Percentiles rank a stretch among this genome's conserved stretches.
These are phyloP conservation scores for Habrosyne pyritoides DNA, from an alignment of 2,888 invertebrate genomes.

Conservation along the genomic window DNA sequence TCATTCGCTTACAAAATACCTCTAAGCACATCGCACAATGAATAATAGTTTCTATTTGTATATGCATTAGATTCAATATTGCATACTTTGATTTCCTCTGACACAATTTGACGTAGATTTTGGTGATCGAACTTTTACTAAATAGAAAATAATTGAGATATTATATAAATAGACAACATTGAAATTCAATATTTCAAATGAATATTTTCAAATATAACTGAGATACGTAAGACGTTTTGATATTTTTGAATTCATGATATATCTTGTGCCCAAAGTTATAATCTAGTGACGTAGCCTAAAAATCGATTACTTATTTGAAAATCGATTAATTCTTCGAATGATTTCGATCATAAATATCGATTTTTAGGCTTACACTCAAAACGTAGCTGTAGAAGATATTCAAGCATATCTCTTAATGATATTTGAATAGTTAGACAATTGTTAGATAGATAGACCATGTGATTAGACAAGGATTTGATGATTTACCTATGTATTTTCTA, in stretches of 20 bases:
- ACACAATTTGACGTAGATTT: conserved; percentile 18
- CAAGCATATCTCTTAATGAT: conserved; percentile 42
- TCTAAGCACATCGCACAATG: conserved; percentile 25
- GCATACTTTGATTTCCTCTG: conserved; percentile 20
- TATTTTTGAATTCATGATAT: not conserved
- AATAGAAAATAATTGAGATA: not conserved
- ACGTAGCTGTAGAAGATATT: conserved; percentile 19
- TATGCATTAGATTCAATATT: conserved; percentile 11
- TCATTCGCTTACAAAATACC: conserved; percentile 17
- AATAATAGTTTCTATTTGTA: conserved; percentile 15
- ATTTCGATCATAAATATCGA: not conserved
- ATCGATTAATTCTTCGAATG: not conserved
- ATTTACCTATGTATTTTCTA: conserved; percentile 18
- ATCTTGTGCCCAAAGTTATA: not conserved
- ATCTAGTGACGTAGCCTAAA: not conserved
- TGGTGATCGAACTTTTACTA: not conserved
- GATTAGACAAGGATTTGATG: conserved; percentile 29
- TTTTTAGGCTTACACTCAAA: conserved; percentile 17
- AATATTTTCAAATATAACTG: not conserved
- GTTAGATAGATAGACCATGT: conserved; percentile 19
- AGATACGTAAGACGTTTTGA: not conserved
- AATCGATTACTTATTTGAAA: conserved; percentile 1
- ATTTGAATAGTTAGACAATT: conserved; percentile 32
- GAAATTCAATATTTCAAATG: not conserved
- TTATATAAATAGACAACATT: not conserved